Base-by-base conservation (phyloP, 2,797 vertebrate species). In the Acrossocheilus fasciatus region DNA sequence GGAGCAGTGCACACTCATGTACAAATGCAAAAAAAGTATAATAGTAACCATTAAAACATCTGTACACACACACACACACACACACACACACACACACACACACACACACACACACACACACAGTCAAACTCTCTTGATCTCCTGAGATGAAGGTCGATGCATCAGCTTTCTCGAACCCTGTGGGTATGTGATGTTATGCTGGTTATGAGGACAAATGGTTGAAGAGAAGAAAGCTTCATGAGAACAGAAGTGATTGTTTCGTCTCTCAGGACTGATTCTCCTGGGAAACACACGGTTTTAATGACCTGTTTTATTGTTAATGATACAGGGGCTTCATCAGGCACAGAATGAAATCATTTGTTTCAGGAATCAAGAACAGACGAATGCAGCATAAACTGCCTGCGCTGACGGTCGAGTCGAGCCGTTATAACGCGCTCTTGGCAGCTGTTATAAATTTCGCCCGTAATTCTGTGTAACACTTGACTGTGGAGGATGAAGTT, bases 331-430 rank as follows among this genome's bases (percentile, higher is more conserved):
- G 96, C 93, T 89, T 96, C 96, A 96, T 96, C 92, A 97, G 97
- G 96, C 96, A 92, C 95, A 96, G 93, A 96, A 96, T 97, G 95
- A 97, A 98, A 96, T 94, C 94, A 96, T 98, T 96, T 95, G 94
- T 97, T 98, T 94, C 94, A 93, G 94, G 96, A 96, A 97, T 96
- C 95, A 95, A 95, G 92, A 93, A 92, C 77, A 92, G 92, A 88
- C 93, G 93, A 91, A 92, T 43, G 10, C 93, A 96, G 94, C 92
- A 92, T 94, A 30, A 79, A 43, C 50, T n/a, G 34, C 34, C 52
- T 1, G 50, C 20, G 59, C 41, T 26, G 62, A 39, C 36, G 4
- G 23, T 30, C 5, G 17, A 18, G 15, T 20, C 0, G 15, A 47
- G 68, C 68, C 9, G 20, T 57, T 72, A 82, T 82, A 20, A 43